These are phyloP conservation scores for Pao palembangensis DNA, from an alignment of 2,113 vertebrate genomes.

Conservation along the genomic window DNA sequence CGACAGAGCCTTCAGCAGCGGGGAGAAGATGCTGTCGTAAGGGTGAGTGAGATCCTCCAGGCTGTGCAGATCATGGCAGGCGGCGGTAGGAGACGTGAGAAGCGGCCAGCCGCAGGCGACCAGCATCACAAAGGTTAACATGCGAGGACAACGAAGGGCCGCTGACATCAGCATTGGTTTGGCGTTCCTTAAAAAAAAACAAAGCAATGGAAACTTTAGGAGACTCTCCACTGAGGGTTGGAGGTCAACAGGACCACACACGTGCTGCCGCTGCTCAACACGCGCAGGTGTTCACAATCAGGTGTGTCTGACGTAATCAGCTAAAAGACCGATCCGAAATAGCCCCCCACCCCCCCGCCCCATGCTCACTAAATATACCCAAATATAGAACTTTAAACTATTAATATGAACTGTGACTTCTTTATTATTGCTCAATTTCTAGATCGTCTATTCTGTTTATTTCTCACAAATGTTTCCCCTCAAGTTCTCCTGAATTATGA, in stretches of 20 bases:
- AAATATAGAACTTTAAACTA: no score
- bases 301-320: constrained; percentile 9
- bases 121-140: constrained; percentile 42
- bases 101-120: constrained; percentile 31
- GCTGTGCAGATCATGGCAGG: constrained; percentile 21
- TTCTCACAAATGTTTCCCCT: no score
- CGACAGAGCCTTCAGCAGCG: constrained; percentile 81
- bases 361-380: no score
- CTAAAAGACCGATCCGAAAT: neutral
- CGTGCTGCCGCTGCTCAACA: constrained; percentile 42
- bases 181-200: constrained; percentile 10
- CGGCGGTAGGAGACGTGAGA: constrained; percentile 10
- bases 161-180: constrained; percentile 34
- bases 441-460: no score
- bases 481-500: no score
- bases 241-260: constrained; percentile 38
- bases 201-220: constrained; percentile 24
- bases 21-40: constrained; percentile 73
- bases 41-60: constrained; percentile 13
- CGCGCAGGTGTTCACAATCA: constrained; percentile 72
- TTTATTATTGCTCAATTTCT: no score
- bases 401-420: no score
- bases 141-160: constrained; percentile 25
- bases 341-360: no score
- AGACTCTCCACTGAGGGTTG: constrained; percentile 30